A percentile compares a stretch with the other conserved stretches of the same genome.
These are phyloP conservation scores for Trachelipus rathkii DNA, from an alignment of 1,140 invertebrate genomes.

Conservation along the genomic window DNA sequence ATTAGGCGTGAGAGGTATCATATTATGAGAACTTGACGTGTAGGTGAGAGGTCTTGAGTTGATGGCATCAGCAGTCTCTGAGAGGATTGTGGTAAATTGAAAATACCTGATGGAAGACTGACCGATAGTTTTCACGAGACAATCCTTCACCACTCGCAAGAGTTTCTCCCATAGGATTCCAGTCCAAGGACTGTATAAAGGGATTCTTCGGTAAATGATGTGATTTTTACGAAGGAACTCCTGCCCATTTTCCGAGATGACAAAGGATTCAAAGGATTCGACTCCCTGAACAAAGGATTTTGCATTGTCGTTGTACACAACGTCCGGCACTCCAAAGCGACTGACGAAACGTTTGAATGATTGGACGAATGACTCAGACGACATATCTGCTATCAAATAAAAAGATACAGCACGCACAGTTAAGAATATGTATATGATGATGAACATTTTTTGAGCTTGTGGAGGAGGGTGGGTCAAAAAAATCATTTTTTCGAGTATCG, in stretches of 20 bases:
- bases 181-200: constrained; percentile 10
- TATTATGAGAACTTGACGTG: not conserved
- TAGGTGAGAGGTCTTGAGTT: constrained; percentile 27
- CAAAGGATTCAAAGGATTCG: not conserved
- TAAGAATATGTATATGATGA: constrained; percentile 20
- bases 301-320: constrained; percentile 19
- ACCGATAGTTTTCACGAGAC: constrained; percentile 16
- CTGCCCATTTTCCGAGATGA: not conserved
- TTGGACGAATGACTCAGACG: not conserved
- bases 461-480: no score
- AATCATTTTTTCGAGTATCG: no score
- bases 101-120: constrained; percentile 4
- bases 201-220: not conserved
- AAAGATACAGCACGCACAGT: constrained; percentile 19
- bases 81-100: not conserved
- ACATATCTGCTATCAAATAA: not conserved
- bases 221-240: not conserved
- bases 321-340: not conserved
- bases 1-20: constrained; percentile 6
- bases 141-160: constrained; percentile 19
- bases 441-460: constrained; percentile 5
- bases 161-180: constrained; percentile 7
- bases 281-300: constrained; percentile 5
- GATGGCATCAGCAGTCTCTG: not conserved
- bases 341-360: constrained; percentile 12